phyloP scores from a whole-genome alignment of 2,888 invertebrate species.

The Buathra laborator region DNA sequence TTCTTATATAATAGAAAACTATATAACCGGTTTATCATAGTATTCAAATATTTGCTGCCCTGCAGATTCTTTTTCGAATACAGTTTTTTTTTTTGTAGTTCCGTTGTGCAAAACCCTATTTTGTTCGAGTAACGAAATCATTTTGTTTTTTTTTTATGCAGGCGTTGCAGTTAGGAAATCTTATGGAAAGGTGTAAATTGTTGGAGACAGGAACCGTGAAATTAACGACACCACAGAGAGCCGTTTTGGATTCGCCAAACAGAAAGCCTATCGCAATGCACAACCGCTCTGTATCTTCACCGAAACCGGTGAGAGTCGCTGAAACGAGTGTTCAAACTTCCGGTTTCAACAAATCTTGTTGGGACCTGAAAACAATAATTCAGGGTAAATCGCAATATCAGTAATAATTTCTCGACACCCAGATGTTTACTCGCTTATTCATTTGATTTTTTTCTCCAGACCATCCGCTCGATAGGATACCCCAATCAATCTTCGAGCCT shows the following conservation, averaged over 20 bases:
- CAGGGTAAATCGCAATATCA: slow-evolving; percentile 61
- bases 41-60: no score
- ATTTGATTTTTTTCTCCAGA: slow-evolving; percentile 67
- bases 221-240: slow-evolving; percentile 77
- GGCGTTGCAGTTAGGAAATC: slow-evolving; percentile 76
- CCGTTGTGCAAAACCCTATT: no score
- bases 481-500: slow-evolving; percentile 77
- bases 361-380: slow-evolving; percentile 55
- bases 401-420: not conserved
- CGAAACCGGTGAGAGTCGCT: slow-evolving; percentile 67
- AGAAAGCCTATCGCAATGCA: slow-evolving; percentile 71
- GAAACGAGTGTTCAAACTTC: slow-evolving; percentile 74
- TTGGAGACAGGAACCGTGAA: slow-evolving; percentile 78
- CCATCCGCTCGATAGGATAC: slow-evolving; percentile 78
- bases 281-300: slow-evolving; percentile 64
- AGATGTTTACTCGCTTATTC: not conserved
- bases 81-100: no score
- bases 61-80: no score
- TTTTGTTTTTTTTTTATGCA: slow-evolving; percentile 51
- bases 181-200: slow-evolving; percentile 79
- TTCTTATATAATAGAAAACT: no score
- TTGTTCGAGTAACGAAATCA: slow-evolving; percentile 74
- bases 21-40: no score
- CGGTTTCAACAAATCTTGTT: slow-evolving; percentile 38
- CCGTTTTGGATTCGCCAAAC: slow-evolving; percentile 67